These are phyloP conservation scores for Pseudopodoces humilis DNA, from an alignment of 2,113 vertebrate genomes.

Conservation along the genomic window DNA sequence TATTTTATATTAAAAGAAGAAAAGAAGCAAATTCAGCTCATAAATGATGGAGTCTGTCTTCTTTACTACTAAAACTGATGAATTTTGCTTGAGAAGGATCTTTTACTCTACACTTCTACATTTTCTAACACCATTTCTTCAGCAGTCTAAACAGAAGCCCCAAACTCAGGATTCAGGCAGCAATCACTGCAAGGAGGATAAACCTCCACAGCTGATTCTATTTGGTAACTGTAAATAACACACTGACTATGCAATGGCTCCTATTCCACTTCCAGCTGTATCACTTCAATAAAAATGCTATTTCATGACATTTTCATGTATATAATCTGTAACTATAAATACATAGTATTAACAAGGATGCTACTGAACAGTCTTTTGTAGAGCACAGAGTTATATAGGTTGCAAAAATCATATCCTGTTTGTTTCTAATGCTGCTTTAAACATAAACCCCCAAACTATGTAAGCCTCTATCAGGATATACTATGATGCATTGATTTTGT, in stretches of 20 bases:
- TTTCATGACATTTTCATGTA: not conserved
- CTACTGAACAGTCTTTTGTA: not conserved
- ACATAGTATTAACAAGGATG: not conserved
- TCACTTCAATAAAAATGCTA: not conserved
- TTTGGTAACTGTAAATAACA: not conserved
- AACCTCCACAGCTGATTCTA: not conserved
- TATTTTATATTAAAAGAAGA: not conserved
- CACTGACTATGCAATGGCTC: not conserved
- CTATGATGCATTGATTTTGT: not conserved
- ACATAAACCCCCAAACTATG: not conserved
- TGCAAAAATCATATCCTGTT: not conserved
- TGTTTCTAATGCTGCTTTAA: slow-evolving; percentile 1
- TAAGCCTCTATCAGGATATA: not conserved
- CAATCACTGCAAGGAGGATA: not conserved
- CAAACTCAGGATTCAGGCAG: not conserved
- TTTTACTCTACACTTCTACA: not conserved
- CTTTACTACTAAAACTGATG: not conserved
- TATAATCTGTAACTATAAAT: not conserved
- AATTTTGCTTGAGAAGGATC: not conserved
- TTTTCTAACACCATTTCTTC: not conserved
- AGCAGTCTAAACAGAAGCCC: not conserved
- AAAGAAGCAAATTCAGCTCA: not conserved
- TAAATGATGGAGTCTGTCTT: not conserved
- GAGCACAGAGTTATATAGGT: not conserved
- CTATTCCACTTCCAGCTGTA: not conserved